phyloP scores from a whole-genome alignment of 2,113 vertebrate species.

The Tragelaphus strepsiceros region DNA sequence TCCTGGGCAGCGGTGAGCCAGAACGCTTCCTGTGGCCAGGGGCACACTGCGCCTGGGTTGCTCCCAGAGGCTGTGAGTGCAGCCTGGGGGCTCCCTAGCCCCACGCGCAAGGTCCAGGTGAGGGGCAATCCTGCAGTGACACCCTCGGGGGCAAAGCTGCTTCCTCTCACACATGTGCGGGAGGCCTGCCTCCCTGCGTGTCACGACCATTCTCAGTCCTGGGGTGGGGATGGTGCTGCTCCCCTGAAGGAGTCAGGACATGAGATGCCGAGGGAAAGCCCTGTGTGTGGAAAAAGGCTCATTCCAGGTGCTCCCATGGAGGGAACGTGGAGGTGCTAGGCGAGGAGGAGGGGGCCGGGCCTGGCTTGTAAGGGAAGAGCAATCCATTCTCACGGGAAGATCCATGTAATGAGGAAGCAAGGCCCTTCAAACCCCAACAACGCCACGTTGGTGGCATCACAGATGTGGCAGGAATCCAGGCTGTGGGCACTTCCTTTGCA shows the following conservation, averaged over 20 bases:
- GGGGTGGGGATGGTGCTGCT: background rate
- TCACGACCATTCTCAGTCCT: background rate
- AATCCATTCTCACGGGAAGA: background rate
- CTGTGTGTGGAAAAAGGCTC: background rate
- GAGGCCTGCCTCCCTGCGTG: background rate
- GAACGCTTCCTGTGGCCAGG: background rate
- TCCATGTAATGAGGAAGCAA: background rate
- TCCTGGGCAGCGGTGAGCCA: background rate
- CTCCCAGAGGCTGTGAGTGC: background rate
- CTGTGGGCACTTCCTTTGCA: background rate
- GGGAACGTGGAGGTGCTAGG: background rate
- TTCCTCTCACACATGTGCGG: background rate
- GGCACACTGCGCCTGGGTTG: background rate
- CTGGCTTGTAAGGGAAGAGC: background rate
- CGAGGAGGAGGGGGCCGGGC: background rate
- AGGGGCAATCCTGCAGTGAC: background rate
- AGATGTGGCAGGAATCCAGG: background rate
- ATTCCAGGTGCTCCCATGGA: background rate
- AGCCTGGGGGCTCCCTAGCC: rapidly evolving
- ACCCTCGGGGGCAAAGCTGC: background rate
- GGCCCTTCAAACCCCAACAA: background rate
- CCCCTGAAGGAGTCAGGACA: background rate
- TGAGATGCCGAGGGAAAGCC: background rate
- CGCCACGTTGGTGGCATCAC: background rate
- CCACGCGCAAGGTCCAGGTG: background rate